Percentiles rank a stretch among this genome's conserved stretches.
These are phyloP conservation scores for Cranoglanis bouderius DNA, from an alignment of 2,113 vertebrate genomes.

Conservation along the genomic window DNA sequence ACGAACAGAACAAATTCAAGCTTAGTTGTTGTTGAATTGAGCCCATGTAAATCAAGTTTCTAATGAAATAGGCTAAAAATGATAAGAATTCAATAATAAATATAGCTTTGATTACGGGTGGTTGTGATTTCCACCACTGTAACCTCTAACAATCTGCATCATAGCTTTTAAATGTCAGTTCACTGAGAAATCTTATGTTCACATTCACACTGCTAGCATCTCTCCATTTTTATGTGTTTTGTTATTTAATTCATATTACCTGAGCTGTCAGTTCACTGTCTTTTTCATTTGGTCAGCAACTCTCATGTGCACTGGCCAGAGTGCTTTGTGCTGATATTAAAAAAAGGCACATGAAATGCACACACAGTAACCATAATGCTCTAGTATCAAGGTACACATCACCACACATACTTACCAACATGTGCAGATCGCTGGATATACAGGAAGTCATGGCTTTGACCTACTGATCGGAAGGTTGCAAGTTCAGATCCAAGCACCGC, in stretches of 20 bases:
- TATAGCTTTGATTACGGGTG: neutral
- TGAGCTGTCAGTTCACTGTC: neutral
- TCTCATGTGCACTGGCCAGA: neutral
- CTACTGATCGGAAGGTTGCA: no score
- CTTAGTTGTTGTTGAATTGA: neutral
- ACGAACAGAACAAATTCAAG: neutral
- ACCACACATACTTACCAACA: no score
- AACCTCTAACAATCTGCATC: neutral
- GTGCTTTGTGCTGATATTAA: neutral
- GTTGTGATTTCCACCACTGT: neutral
- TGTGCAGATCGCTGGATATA: no score
- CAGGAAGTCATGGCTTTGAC: no score
- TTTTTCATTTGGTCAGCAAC: neutral
- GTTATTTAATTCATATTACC: neutral
- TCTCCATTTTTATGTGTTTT: neutral
- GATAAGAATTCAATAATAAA: neutral
- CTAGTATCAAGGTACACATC: neutral
- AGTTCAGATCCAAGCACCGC: no score
- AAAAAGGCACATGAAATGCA: neutral
- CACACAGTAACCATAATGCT: neutral
- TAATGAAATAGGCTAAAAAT: neutral
- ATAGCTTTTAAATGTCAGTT: neutral
- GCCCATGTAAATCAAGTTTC: neutral
- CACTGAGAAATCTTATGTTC: neutral
- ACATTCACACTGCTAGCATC: neutral